These are phyloP conservation scores for Eupithecia subfuscata DNA, from an alignment of 2,888 invertebrate species.

Conservation along the genomic window DNA sequence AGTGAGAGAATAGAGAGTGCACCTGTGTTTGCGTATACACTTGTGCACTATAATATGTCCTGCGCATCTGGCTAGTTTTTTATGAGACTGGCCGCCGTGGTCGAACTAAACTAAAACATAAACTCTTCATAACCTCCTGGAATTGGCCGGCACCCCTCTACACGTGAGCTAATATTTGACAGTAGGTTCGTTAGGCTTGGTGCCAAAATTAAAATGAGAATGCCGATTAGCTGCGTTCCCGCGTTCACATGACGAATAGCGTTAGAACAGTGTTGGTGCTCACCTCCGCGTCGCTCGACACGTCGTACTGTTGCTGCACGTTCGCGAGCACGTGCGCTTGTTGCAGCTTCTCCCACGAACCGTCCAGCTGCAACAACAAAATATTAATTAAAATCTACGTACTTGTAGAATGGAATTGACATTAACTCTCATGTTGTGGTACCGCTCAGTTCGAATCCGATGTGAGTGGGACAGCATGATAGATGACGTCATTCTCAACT, in stretches of 20 bases:
- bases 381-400: neutral
- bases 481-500: neutral
- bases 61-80: too few relatives aligned
- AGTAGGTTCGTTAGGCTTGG: too few relatives aligned
- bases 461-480: neutral
- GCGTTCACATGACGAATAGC: neutral
- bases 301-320: slow-evolving; percentile 96
- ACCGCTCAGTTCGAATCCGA: neutral
- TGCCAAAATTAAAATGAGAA: too few relatives aligned
- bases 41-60: too few relatives aligned
- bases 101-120: too few relatives aligned
- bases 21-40: too few relatives aligned
- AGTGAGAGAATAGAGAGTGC: too few relatives aligned
- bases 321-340: slow-evolving; percentile 94
- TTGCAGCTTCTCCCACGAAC: slow-evolving; percentile 98
- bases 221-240: neutral
- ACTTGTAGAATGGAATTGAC: neutral
- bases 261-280: neutral
- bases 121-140: too few relatives aligned
- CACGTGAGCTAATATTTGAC: too few relatives aligned
- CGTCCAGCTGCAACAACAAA: slow-evolving; percentile 64
- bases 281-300: slow-evolving; percentile 92
- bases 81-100: too few relatives aligned
- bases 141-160: too few relatives aligned
- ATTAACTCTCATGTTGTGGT: neutral